Evolutionary conservation across 2,797 vertebrate genomes (phyloP).

Genomic region (Nannoperca australis): DNA sequence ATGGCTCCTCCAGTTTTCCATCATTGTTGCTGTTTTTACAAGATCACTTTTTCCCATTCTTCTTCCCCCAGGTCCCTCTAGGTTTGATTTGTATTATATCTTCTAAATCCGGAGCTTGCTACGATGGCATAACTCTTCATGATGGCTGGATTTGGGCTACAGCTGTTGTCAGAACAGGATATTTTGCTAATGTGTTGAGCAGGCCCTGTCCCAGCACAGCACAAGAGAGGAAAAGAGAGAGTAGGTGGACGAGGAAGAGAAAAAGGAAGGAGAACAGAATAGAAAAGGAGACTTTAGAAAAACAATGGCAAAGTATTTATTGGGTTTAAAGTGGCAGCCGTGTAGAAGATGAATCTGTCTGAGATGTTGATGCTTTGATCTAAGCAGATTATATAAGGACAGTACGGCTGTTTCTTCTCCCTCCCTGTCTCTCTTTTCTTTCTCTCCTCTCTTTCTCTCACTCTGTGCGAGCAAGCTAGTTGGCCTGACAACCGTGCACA

Average conservation of each 20-base stretch:
- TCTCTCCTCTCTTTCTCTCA: neutral
- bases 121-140: slow-evolving; percentile 77
- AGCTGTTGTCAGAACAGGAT: slow-evolving; percentile 78
- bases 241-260: neutral
- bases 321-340: slow-evolving; percentile 42
- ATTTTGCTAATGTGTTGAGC: slow-evolving; percentile 77
- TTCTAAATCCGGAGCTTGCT: slow-evolving; percentile 66
- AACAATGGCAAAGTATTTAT: slow-evolving; percentile 15
- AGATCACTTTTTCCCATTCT: slow-evolving; percentile 31
- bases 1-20: slow-evolving; percentile 43
- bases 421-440: neutral
- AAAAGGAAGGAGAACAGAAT: neutral
- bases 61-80: slow-evolving; percentile 52
- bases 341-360: slow-evolving; percentile 43
- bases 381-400: slow-evolving; percentile 44
- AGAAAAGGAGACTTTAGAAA: slow-evolving; percentile 4
- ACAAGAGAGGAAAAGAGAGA: slow-evolving; percentile 18
- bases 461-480: slow-evolving; percentile 26
- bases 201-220: slow-evolving; percentile 46
- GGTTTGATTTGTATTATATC: slow-evolving; percentile 73
- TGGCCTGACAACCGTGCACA: slow-evolving; percentile 72
- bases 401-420: slow-evolving; percentile 29
- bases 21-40: slow-evolving; percentile 57
- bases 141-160: slow-evolving; percentile 78
- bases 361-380: slow-evolving; percentile 56